Evolutionary conservation across 2,113 vertebrate species (phyloP).

Genomic region (Thamnophis sirtalis): DNA sequence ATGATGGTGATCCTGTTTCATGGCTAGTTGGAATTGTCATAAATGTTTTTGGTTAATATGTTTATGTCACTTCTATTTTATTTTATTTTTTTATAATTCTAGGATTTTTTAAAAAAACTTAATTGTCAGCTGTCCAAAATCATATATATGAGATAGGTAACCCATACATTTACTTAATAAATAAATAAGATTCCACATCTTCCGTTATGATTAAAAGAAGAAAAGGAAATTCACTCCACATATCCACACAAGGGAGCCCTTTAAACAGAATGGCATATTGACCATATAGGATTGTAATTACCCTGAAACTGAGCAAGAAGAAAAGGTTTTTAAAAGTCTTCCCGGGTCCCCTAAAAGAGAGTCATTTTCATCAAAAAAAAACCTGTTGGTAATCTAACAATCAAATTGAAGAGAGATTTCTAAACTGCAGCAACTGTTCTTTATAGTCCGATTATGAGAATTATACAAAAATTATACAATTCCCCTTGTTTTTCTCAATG

Average conservation of each 20-base stretch:
- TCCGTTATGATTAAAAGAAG: not conserved
- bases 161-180: not conserved
- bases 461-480: not conserved
- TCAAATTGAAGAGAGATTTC: not conserved
- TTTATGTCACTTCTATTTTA: not conserved
- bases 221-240: constrained; percentile 32
- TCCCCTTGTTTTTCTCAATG: not conserved
- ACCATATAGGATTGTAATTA: constrained; percentile 33
- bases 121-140: not conserved
- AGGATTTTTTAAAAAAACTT: not conserved
- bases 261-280: constrained; percentile 33
- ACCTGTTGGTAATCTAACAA: not conserved
- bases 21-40: not conserved
- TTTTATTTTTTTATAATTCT: not conserved
- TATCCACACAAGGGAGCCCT: constrained; percentile 32
- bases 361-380: not conserved
- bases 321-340: not conserved
- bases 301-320: not conserved
- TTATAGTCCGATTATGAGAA: not conserved
- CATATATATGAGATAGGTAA: not conserved
- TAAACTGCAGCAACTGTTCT: not conserved
- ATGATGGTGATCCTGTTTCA: not conserved
- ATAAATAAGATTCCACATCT: constrained; percentile 11
- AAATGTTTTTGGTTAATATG: not conserved
- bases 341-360: not conserved